phyloP scores from a whole-genome alignment of 2,113 vertebrate species.

The Dermatemys mawii region DNA sequence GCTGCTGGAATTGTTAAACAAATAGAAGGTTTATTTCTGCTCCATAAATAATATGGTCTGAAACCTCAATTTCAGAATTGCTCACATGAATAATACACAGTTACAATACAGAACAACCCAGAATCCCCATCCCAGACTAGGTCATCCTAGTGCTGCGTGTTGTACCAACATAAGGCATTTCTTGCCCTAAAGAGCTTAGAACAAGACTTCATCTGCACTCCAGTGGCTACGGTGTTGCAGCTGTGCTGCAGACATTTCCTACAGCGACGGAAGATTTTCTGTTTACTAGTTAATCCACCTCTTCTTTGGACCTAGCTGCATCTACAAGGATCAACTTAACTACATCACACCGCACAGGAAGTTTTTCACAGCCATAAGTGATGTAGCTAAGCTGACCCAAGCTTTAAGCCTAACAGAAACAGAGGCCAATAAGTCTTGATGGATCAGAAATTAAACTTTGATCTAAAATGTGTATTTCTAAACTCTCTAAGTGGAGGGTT shows the following conservation, averaged over 20 bases:
- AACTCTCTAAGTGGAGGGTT: not conserved
- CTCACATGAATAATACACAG: slow-evolving; percentile 49
- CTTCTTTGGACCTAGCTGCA: not conserved
- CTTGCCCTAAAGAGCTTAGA: not conserved
- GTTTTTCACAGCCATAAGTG: not conserved
- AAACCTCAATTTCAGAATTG: not conserved
- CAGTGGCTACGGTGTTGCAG: not conserved
- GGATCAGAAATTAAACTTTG: not conserved
- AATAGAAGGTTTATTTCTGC: slow-evolving; percentile 42
- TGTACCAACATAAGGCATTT: not conserved
- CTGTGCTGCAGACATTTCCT: not conserved
- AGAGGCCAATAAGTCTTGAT: not conserved
- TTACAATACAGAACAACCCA: not conserved
- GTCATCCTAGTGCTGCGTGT: not conserved
- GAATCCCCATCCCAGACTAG: not conserved
- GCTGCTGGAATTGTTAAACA: not conserved
- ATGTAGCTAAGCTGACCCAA: not conserved
- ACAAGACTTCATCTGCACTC: not conserved
- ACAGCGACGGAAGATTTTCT: not conserved
- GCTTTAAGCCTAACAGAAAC: not conserved
- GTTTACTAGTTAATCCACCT: not conserved
- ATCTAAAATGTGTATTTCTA: not conserved
- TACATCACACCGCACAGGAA: not conserved
- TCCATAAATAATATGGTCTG: not conserved
- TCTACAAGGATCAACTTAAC: not conserved